Evolutionary conservation across 1,140 invertebrate species (phyloP).

Genomic region (Heliconius hewitsoni): DNA sequence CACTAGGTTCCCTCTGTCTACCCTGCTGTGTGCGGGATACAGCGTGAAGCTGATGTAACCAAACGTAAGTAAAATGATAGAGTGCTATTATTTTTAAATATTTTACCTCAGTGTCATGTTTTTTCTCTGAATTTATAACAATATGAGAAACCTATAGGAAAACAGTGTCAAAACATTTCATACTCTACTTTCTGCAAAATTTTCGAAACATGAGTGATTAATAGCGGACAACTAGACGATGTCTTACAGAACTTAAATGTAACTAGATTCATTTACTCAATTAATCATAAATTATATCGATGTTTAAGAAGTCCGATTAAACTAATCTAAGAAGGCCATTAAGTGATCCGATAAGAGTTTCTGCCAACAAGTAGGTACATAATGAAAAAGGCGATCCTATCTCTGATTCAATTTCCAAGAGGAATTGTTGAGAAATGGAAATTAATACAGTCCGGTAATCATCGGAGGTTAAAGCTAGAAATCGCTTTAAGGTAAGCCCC

Average conservation of each 20-base stretch:
- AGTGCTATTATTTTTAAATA: too few relatives aligned
- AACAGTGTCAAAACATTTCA: too few relatives aligned
- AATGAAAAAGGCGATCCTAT: constrained; percentile 44
- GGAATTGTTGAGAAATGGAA: constrained; percentile 39
- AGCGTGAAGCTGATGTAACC: too few relatives aligned
- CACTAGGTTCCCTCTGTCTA: too few relatives aligned
- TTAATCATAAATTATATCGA: background rate
- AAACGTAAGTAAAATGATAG: too few relatives aligned
- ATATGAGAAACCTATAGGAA: too few relatives aligned
- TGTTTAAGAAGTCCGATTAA: background rate
- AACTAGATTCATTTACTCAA: background rate
- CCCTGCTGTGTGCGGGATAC: too few relatives aligned
- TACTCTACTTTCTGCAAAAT: too few relatives aligned
- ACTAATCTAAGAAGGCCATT: constrained; percentile 24
- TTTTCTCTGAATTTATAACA: too few relatives aligned
- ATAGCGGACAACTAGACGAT: too few relatives aligned
- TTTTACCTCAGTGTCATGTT: too few relatives aligned
- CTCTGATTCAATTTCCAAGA: constrained; percentile 44
- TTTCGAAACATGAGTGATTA: too few relatives aligned
- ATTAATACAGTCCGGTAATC: constrained; percentile 41
- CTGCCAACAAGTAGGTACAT: constrained; percentile 21
- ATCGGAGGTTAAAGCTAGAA: constrained; percentile 9
- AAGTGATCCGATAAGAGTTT: constrained; percentile 36
- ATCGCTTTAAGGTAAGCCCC: constrained; percentile 9
- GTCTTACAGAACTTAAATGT: background rate